Conservation (phyloP, 2,888 invertebrate species). For the Deilephila elpenor region DNA sequence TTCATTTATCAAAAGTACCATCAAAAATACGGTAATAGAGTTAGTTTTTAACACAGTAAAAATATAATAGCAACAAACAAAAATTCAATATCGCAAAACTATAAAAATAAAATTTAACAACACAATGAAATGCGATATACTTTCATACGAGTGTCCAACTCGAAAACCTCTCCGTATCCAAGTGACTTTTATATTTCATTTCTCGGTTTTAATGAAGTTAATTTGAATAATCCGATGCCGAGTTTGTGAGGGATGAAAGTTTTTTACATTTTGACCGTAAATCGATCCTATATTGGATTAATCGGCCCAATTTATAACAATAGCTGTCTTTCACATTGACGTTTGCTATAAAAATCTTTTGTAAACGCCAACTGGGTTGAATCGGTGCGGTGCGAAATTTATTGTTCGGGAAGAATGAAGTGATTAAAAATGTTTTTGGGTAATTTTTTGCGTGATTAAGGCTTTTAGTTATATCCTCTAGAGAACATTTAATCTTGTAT, state of each 20-base stretch:
- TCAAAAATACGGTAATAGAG: too few relatives aligned
- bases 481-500: too few relatives aligned
- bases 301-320: slow-evolving; percentile 20
- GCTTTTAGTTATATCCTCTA: too few relatives aligned
- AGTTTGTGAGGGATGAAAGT: neutral
- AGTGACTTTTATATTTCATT: neutral
- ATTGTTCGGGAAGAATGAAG: neutral
- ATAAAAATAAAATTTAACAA: neutral
- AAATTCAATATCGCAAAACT: neutral
- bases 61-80: neutral
- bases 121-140: too few relatives aligned
- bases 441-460: neutral
- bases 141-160: neutral
- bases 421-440: slow-evolving; percentile 13
- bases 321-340: slow-evolving; percentile 20
- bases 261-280: slow-evolving; percentile 12
- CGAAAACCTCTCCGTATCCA: neutral
- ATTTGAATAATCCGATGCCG: slow-evolving; percentile 12
- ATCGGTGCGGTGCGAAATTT: neutral
- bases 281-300: slow-evolving; percentile 14
- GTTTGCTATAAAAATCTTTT: slow-evolving; percentile 23
- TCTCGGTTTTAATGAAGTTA: slow-evolving; percentile 7
- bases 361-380: neutral
- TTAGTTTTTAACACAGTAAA: neutral
- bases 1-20: too few relatives aligned